Conservation (phyloP, 2,888 invertebrate genomes). For the Alloplasta piceator region DNA sequence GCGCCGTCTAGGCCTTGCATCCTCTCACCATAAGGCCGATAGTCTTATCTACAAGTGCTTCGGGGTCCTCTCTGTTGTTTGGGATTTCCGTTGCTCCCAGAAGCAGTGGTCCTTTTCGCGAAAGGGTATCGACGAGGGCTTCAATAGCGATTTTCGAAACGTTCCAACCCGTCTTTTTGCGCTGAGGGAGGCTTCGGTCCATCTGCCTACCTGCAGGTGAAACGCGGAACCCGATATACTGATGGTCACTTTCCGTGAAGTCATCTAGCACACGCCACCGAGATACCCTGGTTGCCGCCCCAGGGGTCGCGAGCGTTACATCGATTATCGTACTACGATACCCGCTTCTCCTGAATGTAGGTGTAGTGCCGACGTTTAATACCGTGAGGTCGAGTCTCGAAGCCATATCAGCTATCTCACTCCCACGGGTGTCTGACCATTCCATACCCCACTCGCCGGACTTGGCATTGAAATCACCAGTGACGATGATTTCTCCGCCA, state of each 20-base stretch:
- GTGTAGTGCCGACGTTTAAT: too few relatives aligned
- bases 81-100: not conserved
- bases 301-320: too few relatives aligned
- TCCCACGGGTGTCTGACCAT: too few relatives aligned
- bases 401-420: too few relatives aligned
- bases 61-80: not conserved
- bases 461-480: not conserved
- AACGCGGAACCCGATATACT: conserved; percentile 24
- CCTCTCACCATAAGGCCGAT: not conserved
- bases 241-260: conserved; percentile 33
- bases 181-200: too few relatives aligned
- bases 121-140: not conserved
- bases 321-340: too few relatives aligned
- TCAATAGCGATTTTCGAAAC: not conserved
- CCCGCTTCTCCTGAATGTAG: too few relatives aligned
- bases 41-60: not conserved
- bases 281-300: too few relatives aligned
- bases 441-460: too few relatives aligned
- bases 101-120: not conserved
- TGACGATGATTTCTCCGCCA: too few relatives aligned
- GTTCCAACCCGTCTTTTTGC: conserved; percentile 20
- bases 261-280: conserved; percentile 19
- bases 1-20: not conserved
- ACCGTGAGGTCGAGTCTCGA: too few relatives aligned
- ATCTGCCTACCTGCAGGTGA: not conserved